These are phyloP conservation scores for Myrmecobius fasciatus DNA, from an alignment of 2,113 vertebrate species.

Conservation along the genomic window DNA sequence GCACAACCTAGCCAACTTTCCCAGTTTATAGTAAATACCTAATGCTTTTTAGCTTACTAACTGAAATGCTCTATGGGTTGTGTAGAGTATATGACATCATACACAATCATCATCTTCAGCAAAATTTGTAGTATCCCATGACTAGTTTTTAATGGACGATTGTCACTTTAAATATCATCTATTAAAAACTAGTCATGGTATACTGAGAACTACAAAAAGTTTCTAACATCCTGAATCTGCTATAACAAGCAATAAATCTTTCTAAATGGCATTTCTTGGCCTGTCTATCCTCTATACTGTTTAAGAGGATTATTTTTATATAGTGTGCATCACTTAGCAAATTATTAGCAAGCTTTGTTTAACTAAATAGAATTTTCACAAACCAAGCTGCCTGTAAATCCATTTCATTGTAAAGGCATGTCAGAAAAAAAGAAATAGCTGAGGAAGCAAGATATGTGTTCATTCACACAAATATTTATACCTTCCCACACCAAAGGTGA, in stretches of 20 bases:
- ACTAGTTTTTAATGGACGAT: background rate
- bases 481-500: background rate
- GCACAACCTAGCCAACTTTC: background rate
- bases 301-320: slow-evolving; percentile 30
- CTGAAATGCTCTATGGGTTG: background rate
- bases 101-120: background rate
- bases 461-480: slow-evolving; percentile 26
- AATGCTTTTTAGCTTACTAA: background rate
- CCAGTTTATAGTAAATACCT: background rate
- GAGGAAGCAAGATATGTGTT: slow-evolving; percentile 35
- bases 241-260: background rate
- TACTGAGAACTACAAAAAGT: background rate
- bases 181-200: background rate
- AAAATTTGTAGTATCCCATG: background rate
- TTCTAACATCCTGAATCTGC: background rate
- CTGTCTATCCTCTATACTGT: background rate
- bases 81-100: background rate
- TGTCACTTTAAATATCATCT: background rate
- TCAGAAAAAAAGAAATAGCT: slow-evolving; percentile 30
- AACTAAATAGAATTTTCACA: slow-evolving; percentile 21
- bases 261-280: background rate
- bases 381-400: background rate
- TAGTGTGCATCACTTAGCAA: slow-evolving; percentile 29
- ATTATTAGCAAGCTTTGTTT: slow-evolving; percentile 22
- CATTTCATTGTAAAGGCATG: background rate